Conservation (phyloP, 2,888 invertebrate genomes). For the Drosophila glabriapex region DNA sequence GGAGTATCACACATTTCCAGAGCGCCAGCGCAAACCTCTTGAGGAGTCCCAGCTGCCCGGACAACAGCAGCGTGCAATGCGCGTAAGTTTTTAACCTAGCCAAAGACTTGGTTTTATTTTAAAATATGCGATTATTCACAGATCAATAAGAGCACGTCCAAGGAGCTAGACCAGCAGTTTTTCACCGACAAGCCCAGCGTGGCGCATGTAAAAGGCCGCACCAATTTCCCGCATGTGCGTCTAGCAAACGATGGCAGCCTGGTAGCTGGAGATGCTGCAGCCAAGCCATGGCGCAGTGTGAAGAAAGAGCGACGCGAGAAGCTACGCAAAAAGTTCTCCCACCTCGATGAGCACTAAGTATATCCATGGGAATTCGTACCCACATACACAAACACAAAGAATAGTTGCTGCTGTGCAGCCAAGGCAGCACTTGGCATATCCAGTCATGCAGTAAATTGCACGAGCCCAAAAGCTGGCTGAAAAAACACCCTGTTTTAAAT, state of each 20-base stretch:
- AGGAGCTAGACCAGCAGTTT: constrained; percentile 88
- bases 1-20: constrained; percentile 88
- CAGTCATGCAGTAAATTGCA: background rate
- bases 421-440: background rate
- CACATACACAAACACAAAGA: constrained; percentile 2
- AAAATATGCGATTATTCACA: constrained; percentile 34
- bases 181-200: constrained; percentile 86
- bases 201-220: constrained; percentile 84
- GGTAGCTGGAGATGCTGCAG: constrained; percentile 62
- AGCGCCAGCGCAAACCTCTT: constrained; percentile 84
- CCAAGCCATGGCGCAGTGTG: constrained; percentile 93
- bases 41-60: constrained; percentile 86
- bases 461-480: constrained; percentile 7
- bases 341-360: constrained; percentile 91
- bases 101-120: background rate
- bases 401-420: constrained; percentile 22
- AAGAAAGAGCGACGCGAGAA: constrained; percentile 97
- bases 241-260: constrained; percentile 68
- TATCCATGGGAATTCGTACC: background rate
- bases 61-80: constrained; percentile 87
- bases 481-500: constrained; percentile 30
- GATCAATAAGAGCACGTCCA: constrained; percentile 85
- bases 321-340: constrained; percentile 92
- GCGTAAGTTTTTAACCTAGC: constrained; percentile 83
- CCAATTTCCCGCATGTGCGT: constrained; percentile 84